phyloP scores from a whole-genome alignment of 2,113 vertebrate genomes.

The Indicator indicator region DNA sequence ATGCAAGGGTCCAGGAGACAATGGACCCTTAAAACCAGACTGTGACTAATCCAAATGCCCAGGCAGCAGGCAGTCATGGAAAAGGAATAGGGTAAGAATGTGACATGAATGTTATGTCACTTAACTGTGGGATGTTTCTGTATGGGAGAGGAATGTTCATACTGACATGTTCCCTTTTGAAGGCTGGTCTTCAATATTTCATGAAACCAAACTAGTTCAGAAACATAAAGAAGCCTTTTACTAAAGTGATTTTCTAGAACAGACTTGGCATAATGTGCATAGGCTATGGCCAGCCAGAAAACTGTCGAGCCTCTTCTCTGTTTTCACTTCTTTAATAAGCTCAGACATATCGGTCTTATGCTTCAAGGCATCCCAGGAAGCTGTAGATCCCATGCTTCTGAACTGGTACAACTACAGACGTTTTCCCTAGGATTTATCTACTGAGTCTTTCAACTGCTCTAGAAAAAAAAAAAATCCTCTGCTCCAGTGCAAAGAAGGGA shows the following conservation, averaged over 20 bases:
- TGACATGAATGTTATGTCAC: constrained; percentile 24
- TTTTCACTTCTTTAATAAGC: constrained; percentile 56
- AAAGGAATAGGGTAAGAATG: not conserved
- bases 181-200: constrained; percentile 59
- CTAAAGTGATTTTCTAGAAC: constrained; percentile 66
- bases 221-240: constrained; percentile 66
- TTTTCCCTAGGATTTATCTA: constrained; percentile 51
- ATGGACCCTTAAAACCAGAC: not conserved
- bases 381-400: constrained; percentile 29
- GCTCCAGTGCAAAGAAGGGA: constrained; percentile 17
- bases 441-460: not conserved
- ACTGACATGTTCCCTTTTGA: constrained; percentile 38
- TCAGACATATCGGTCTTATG: constrained; percentile 50
- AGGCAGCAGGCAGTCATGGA: not conserved
- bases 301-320: constrained; percentile 26
- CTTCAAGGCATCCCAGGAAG: constrained; percentile 58
- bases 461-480: not conserved
- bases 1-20: not conserved
- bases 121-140: constrained; percentile 22
- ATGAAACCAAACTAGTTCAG: constrained; percentile 61
- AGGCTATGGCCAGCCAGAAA: constrained; percentile 51
- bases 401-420: constrained; percentile 21
- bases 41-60: not conserved
- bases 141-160: not conserved
- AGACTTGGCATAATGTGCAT: constrained; percentile 53